phyloP scores from a whole-genome alignment of 2,113 vertebrate species.

The Scartelaos histophorus region DNA sequence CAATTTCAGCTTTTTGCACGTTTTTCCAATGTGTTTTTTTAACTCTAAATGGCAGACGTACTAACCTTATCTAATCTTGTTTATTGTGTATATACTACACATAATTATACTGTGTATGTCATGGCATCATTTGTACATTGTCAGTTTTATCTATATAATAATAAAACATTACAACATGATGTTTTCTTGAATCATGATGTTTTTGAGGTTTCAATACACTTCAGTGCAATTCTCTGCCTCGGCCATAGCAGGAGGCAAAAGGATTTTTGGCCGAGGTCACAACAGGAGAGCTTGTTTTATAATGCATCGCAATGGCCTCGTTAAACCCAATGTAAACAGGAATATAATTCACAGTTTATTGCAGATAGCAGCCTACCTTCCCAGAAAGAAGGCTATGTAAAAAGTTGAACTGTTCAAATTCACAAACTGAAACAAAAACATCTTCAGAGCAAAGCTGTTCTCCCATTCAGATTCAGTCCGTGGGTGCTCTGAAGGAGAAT shows the following conservation, averaged over 20 bases:
- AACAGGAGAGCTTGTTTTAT: conserved; percentile 34
- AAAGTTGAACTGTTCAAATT: conserved; percentile 99
- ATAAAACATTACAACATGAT: not conserved
- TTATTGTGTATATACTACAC: not conserved
- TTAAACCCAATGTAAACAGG: conserved; percentile 35
- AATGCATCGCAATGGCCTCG: conserved; percentile 30
- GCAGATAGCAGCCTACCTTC: conserved; percentile 80
- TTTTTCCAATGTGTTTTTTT: too few species aligned
- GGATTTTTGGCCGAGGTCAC: conserved; percentile 18
- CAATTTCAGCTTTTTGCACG: too few species aligned
- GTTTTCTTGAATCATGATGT: not conserved
- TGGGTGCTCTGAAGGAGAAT: conserved; percentile 85
- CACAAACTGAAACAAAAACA: conserved; percentile 99
- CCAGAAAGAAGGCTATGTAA: conserved; percentile 98
- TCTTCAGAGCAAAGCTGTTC: conserved; percentile 98
- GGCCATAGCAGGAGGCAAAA: conserved; percentile 3
- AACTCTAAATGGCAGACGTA: too few species aligned
- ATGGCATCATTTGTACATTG: not conserved
- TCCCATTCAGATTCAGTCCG: conserved; percentile 98
- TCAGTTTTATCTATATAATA: not conserved
- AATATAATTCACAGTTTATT: conserved; percentile 21
- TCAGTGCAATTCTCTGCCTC: not conserved
- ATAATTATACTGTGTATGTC: not conserved
- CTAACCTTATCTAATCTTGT: too few species aligned
- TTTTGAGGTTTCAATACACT: not conserved